phyloP scores from a whole-genome alignment of 2,113 vertebrate genomes.

The Talpa occidentalis region DNA sequence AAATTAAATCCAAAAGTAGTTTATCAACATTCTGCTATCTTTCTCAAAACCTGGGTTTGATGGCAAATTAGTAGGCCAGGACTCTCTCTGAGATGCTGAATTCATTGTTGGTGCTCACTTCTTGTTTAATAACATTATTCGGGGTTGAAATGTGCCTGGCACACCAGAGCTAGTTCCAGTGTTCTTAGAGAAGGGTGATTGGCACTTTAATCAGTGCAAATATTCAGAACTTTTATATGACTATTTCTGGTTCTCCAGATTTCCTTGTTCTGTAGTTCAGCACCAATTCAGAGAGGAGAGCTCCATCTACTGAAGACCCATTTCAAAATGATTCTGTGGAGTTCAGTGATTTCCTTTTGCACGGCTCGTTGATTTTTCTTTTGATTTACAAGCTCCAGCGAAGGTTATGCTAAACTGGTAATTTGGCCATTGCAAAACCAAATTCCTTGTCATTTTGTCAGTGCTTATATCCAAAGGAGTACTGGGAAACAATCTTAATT shows the following conservation, averaged over 20 bases:
- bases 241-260: conserved; percentile 50
- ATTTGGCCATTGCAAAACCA: conserved; percentile 64
- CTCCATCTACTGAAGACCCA: conserved; percentile 40
- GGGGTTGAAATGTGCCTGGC: conserved; percentile 29
- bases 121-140: conserved; percentile 61
- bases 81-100: background rate
- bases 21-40: background rate
- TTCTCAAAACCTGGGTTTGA: background rate
- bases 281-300: conserved; percentile 5
- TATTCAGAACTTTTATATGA: conserved; percentile 43
- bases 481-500: conserved; percentile 20
- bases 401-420: conserved; percentile 51
- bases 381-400: conserved; percentile 54
- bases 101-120: conserved; percentile 22
- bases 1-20: background rate
- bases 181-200: conserved; percentile 64
- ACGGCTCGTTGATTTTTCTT: conserved; percentile 63
- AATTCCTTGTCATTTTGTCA: conserved; percentile 64
- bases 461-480: conserved; percentile 21
- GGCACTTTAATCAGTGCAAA: conserved; percentile 67
- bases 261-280: conserved; percentile 6
- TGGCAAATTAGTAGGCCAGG: background rate
- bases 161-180: conserved; percentile 26
- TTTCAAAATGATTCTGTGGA: background rate
- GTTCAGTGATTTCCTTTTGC: conserved; percentile 45